Base-by-base conservation (phyloP, 2,797 vertebrate species). In the Galagoides demidoff region DNA sequence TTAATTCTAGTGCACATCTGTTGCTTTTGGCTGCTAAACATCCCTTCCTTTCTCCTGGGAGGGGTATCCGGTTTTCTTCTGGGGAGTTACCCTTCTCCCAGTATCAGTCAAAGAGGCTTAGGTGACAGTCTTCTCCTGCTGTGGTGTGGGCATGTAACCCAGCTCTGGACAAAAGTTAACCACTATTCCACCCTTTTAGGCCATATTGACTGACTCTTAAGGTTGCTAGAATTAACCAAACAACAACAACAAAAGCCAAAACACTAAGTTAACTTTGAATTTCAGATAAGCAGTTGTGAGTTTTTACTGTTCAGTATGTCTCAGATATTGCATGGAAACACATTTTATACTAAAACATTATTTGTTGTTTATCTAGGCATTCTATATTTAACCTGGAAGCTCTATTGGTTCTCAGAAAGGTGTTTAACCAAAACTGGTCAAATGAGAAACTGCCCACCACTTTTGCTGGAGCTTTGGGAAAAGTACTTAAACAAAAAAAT, bases 1-100 rank as follows among this genome's bases (percentile, higher is more conserved):
- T 59, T 3, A 5, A 39, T 61, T 87, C 63, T 74, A n/a, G 49
- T 5, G 73, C 43, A 34, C 97, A 96, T 89, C 94, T 97, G 97
- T 61, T 81, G 74, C 63, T 91, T 90, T 71, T 88, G 90, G 82
- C 94, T 83, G 89, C 71, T 29, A 14, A 34, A 45, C 8, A 55
- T 27, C 63, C 20, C 14, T 49, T 39, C 25, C 55, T 22, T 0
- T 74, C 85, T 96, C 88, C 64, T 45, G 61, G 94, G 64, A 39
- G 86, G 83, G 37, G 74, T 20, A 43, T 74, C 92, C 71, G 49
- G 3, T 66, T 94, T 91, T 87, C 55, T 88, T 81, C 55, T 16
- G 79, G 74, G 61, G 34, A n/a, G 39, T 13, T 71, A 8, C 14
- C 23, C 25, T 25, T 49, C 8, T 70, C 3, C 74, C 68, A 8